Conservation (phyloP, 2,113 vertebrate species). For the Acanthisitta chloris region DNA sequence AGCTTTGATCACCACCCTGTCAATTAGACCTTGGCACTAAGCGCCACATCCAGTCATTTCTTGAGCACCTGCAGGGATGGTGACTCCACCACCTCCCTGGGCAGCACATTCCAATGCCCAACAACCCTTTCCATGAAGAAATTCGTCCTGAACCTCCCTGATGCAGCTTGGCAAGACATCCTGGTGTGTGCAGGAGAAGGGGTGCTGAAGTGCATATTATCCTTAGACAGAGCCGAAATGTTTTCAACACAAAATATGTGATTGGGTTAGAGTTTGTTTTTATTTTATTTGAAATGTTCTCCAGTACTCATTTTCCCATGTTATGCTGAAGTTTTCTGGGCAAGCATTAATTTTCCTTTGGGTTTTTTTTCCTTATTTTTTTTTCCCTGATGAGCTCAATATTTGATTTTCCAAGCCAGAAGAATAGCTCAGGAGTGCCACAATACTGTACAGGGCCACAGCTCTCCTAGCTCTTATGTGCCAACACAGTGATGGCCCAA, state of each 20-base stretch:
- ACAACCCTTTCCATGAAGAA: not conserved
- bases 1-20: not conserved
- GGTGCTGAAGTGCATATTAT: not conserved
- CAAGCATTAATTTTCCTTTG: not conserved
- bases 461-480: not conserved
- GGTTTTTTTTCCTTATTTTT: not conserved
- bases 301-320: not conserved
- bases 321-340: not conserved
- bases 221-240: not conserved
- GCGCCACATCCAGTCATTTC: rapidly evolving
- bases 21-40: not conserved
- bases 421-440: not conserved
- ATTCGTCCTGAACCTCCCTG: not conserved
- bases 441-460: not conserved
- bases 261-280: no score
- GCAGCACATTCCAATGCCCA: rapidly evolving
- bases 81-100: not conserved
- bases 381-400: not conserved
- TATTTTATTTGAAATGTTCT: not conserved
- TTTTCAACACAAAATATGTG: not conserved
- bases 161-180: not conserved
- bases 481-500: not conserved
- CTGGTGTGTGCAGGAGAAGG: not conserved
- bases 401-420: not conserved
- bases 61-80: not conserved